Conservation (phyloP, 2,113 vertebrate genomes). For the Cheirogaleus medius region DNA sequence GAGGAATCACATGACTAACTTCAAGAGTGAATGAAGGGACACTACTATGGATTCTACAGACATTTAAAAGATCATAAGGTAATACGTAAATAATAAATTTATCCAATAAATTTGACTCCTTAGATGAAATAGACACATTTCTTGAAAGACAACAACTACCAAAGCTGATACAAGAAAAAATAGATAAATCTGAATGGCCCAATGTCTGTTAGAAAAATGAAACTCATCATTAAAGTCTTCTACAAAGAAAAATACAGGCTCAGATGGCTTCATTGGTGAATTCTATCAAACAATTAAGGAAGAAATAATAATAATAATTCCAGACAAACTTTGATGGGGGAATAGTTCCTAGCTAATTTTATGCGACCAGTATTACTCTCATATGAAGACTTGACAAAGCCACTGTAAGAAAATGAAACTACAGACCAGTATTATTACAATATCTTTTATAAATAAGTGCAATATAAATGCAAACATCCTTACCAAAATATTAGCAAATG, state of each 20-base stretch:
- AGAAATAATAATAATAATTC: neutral
- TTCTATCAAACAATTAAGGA: neutral
- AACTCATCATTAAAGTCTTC: neutral
- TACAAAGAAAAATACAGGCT: neutral
- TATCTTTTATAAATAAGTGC: neutral
- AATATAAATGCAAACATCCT: neutral
- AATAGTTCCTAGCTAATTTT: neutral
- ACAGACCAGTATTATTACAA: neutral
- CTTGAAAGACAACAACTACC: neutral
- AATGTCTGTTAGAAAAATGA: neutral
- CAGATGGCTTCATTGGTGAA: neutral
- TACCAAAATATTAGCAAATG: slow-evolving; percentile 1
- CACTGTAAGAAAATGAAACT: neutral
- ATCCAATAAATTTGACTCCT: neutral
- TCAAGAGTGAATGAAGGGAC: neutral
- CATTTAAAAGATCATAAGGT: neutral
- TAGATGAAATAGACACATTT: neutral
- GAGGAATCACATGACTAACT: neutral
- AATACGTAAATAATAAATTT: neutral
- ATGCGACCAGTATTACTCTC: neutral
- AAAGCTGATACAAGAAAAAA: neutral
- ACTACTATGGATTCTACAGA: neutral
- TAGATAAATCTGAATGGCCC: neutral
- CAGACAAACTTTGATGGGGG: neutral
- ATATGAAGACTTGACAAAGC: neutral